phyloP scores from a whole-genome alignment of 2,797 vertebrate genomes.

The Hippocampus kuda region DNA sequence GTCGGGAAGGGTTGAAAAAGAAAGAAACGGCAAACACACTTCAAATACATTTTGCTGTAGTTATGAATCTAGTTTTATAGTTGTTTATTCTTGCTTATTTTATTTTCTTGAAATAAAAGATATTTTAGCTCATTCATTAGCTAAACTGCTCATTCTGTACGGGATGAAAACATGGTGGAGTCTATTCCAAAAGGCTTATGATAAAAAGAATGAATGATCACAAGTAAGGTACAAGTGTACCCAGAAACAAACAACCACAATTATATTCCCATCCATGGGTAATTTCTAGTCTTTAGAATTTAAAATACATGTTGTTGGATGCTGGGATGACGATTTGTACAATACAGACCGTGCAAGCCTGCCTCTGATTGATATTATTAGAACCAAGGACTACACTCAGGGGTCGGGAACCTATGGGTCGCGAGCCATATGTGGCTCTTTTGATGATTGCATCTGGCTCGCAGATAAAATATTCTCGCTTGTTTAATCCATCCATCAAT shows the following conservation, averaged over 20 bases:
- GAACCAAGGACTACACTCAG: conserved; percentile 34
- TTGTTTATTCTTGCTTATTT: not conserved
- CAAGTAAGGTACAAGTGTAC: not conserved
- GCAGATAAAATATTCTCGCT: too few species aligned
- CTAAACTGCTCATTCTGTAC: not conserved
- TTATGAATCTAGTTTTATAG: not conserved
- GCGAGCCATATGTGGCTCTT: too few species aligned
- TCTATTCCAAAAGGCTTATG: not conserved
- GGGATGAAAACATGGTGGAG: not conserved
- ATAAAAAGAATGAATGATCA: not conserved
- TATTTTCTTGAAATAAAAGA: not conserved
- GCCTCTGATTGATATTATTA: conserved; percentile 49
- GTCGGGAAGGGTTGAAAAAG: not conserved
- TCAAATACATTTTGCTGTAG: not conserved
- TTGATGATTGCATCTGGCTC: too few species aligned
- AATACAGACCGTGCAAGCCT: conserved; percentile 29
- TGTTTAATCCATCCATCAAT: too few species aligned
- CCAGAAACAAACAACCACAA: not conserved
- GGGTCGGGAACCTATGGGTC: too few species aligned
- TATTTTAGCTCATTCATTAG: not conserved
- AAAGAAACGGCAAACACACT: not conserved
- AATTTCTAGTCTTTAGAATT: not conserved
- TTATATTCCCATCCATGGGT: not conserved
- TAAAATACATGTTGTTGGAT: not conserved
- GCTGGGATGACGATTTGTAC: conserved; percentile 24